Conservation (phyloP, 1,140 invertebrate species). For the Neodiprion fabricii region DNA sequence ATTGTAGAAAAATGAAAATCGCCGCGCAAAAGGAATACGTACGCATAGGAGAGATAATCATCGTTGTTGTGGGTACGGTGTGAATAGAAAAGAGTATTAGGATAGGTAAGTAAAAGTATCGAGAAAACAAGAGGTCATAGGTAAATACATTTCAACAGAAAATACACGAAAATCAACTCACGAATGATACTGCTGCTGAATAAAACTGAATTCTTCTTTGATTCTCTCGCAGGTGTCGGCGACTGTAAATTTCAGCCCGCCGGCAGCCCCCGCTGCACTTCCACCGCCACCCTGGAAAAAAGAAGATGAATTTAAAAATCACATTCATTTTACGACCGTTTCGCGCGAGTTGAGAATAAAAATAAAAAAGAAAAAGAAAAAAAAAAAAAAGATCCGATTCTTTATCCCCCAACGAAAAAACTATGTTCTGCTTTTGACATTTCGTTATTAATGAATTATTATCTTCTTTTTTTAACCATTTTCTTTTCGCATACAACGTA, state of each 20-base stretch:
- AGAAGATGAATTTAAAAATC: constrained; percentile 30
- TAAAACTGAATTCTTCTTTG: constrained; percentile 98
- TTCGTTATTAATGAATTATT: neutral
- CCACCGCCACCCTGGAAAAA: constrained; percentile 79
- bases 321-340: constrained; percentile 18
- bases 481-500: neutral
- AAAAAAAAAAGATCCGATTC: constrained; percentile 40
- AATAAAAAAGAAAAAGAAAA: constrained; percentile 40
- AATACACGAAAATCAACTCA: constrained; percentile 67
- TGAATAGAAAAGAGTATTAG: neutral
- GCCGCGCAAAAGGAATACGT: neutral
- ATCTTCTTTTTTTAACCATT: neutral
- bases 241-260: constrained; percentile 90
- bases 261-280: constrained; percentile 80
- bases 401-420: neutral
- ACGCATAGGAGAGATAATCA: neutral
- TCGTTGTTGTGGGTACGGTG: neutral
- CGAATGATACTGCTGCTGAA: constrained; percentile 98
- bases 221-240: constrained; percentile 96
- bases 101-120: neutral
- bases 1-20: neutral
- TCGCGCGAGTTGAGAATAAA: constrained; percentile 31
- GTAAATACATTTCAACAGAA: neutral
- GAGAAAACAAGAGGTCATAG: too few relatives aligned
- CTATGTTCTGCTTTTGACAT: neutral